phyloP scores from a whole-genome alignment of 2,113 vertebrate genomes.

The Gulo gulo region DNA sequence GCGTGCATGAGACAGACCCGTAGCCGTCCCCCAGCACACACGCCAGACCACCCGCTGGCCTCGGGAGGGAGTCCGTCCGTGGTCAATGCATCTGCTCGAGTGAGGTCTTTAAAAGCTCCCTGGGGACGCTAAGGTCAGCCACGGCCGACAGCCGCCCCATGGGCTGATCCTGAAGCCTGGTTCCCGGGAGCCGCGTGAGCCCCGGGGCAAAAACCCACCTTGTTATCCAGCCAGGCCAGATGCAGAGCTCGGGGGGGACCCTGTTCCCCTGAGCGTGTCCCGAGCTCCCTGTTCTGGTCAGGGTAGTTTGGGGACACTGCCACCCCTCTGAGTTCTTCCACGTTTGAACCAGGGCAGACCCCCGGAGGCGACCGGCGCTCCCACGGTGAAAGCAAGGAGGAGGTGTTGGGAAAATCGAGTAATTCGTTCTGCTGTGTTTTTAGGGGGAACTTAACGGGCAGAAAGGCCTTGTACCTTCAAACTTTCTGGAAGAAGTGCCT shows the following conservation, averaged over 20 bases:
- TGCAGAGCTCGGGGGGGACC: not conserved
- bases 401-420: rapidly evolving
- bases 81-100: rapidly evolving
- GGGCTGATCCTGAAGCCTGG: not conserved
- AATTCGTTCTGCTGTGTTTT: rapidly evolving
- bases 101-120: not conserved
- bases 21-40: rapidly evolving
- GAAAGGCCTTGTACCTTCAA: slow-evolving; percentile 97
- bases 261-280: rapidly evolving
- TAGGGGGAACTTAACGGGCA: slow-evolving; percentile 99
- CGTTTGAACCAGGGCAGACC: not conserved
- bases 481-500: slow-evolving; percentile 99
- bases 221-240: rapidly evolving
- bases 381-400: not conserved
- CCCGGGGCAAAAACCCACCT: not conserved
- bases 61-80: rapidly evolving
- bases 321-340: rapidly evolving
- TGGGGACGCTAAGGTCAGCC: not conserved
- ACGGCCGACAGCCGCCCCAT: no score
- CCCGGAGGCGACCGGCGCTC: rapidly evolving
- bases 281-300: rapidly evolving
- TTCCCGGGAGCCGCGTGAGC: rapidly evolving
- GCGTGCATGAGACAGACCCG: rapidly evolving
- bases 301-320: not conserved
- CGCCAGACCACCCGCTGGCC: not conserved